Evolutionary conservation across 2,113 vertebrate genomes (phyloP), one percentile per base, ranked within the genome.

Genomic region (Crocuta crocuta): DNA sequence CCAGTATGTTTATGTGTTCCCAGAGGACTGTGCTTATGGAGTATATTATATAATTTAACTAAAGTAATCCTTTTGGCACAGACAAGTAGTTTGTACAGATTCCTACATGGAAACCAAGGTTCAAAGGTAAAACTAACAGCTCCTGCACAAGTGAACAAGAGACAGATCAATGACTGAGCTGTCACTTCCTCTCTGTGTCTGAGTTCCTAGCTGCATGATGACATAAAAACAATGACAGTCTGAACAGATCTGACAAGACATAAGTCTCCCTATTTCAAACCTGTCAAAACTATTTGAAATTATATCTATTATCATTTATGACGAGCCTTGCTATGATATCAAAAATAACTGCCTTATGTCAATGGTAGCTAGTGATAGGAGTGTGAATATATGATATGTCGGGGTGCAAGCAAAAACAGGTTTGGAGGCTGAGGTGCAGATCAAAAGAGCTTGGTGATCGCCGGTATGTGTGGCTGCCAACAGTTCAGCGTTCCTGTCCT

Each of bases 261-360:
- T 21, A 65, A 73, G 7, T 1, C 63, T 91, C 76, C 70, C 43
- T 39, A 80, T 73, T 73, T 58, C 80, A 81, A 31, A 61, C 23
- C 87, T 70, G 43, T 76, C 90, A 53, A 58, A 79, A n/a, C 17
- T 6, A 45, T 80, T 74, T 92, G 87, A 80, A 92, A 74, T 87
- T 3, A 35, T 65, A 45, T 19, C 74, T 17, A 0, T 43, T 65
- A 28, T 80, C 53, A 39, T 55, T 85, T 66, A 17, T 10, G 13
- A 58, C 1, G 53, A 85, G 11, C 2, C 24, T 87, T 85, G 73
- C 28, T 87, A 13, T 17, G 8, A 23, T 33, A 48, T 78, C 33
- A 83, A 48, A 95, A 21, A 11, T 15, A 43, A 21, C 76, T 24
- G 66, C 80, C 63, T 79, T 79, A 15, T 8, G 16, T 31, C 66